Evolutionary conservation across 2,113 vertebrate species (phyloP).

Genomic region (Zosterops hypoxanthus): DNA sequence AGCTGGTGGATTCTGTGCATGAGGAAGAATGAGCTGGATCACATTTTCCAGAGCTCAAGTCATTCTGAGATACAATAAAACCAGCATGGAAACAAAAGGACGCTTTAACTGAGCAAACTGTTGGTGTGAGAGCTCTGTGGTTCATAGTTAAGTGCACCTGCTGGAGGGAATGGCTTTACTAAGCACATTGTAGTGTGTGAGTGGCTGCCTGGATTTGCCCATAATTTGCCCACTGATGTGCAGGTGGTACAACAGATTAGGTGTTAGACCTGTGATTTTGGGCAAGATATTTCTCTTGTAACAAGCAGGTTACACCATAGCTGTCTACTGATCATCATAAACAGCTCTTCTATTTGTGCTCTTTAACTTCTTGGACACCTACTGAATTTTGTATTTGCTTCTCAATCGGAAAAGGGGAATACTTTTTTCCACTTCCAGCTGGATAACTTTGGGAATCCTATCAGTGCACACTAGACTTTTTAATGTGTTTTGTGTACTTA

Average conservation of each 20-base stretch:
- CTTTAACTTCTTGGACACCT: not conserved
- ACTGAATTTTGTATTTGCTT: not conserved
- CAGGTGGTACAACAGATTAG: not conserved
- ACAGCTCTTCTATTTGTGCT: not conserved
- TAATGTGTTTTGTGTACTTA: not conserved
- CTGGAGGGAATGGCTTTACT: not conserved
- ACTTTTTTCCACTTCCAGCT: not conserved
- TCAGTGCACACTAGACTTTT: not conserved
- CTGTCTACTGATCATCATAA: not conserved
- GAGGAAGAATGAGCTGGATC: not conserved
- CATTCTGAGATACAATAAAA: not conserved
- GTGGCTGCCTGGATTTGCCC: not conserved
- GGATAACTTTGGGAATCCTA: not conserved
- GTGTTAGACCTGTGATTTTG: slow-evolving; percentile 15
- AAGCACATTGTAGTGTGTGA: not conserved
- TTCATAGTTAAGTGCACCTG: not conserved
- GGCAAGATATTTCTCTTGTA: not conserved
- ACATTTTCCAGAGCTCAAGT: not conserved
- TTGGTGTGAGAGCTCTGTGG: not conserved
- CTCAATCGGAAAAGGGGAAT: not conserved
- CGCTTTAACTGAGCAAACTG: not conserved
- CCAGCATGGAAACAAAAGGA: not conserved
- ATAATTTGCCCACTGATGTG: not conserved
- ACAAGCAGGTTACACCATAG: not conserved
- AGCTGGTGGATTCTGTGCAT: not conserved